Evolutionary conservation across 2,113 vertebrate genomes (phyloP).

Genomic region (Porphyrio hochstetteri): DNA sequence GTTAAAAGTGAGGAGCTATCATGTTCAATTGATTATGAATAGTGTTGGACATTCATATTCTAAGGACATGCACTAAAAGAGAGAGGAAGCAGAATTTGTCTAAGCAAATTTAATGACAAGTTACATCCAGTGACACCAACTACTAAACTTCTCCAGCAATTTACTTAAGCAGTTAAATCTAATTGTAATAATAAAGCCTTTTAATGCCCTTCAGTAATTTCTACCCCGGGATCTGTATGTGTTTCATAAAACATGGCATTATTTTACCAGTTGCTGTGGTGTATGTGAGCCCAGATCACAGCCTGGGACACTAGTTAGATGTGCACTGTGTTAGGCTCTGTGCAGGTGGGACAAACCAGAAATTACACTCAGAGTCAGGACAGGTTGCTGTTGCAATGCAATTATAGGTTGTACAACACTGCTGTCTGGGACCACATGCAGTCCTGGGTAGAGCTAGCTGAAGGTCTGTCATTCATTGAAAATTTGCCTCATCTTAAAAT

Average conservation of each 20-base stretch:
- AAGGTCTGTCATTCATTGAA: not conserved
- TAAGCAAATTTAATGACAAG: slow-evolving; percentile 16
- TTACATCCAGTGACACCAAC: slow-evolving; percentile 38
- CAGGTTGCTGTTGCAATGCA: not conserved
- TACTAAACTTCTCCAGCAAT: slow-evolving; percentile 37
- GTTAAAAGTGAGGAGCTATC: slow-evolving; percentile 22
- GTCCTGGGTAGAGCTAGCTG: not conserved
- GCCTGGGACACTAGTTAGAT: not conserved
- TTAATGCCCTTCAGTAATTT: not conserved
- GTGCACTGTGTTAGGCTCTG: not conserved
- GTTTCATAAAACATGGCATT: not conserved
- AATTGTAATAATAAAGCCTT: not conserved
- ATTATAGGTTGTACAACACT: not conserved
- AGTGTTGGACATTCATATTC: slow-evolving; percentile 16
- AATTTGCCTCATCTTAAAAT: not conserved
- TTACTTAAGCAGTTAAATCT: slow-evolving; percentile 57
- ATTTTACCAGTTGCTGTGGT: not conserved
- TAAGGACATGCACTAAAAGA: not conserved
- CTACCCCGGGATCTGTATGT: not conserved
- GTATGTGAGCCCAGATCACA: not conserved
- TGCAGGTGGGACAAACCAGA: not conserved
- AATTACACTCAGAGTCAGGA: not conserved
- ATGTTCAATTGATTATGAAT: not conserved
- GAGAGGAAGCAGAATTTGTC: not conserved
- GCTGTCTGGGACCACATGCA: not conserved